Evolutionary conservation across 2,888 invertebrate species (phyloP).

Genomic region (Nemoura dubitans): DNA sequence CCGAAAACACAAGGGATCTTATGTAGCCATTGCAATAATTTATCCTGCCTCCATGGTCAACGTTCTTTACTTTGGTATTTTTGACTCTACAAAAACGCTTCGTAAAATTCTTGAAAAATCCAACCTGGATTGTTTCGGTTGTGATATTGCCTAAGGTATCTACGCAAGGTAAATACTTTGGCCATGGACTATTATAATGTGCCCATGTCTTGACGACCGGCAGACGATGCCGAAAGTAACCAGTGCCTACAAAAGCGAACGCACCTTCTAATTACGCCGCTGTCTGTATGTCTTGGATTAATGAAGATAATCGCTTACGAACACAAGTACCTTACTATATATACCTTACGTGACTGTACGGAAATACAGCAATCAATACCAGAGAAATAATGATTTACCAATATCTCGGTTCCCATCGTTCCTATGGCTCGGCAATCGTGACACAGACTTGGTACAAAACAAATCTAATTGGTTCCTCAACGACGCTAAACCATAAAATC

Average conservation of each 20-base stretch:
- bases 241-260: neutral
- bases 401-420: neutral
- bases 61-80: neutral
- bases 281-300: neutral
- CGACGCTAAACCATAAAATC: neutral
- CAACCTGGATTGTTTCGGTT: neutral
- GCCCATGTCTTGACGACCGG: too few species aligned
- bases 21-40: neutral
- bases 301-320: neutral
- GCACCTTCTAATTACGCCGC: neutral
- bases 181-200: too few species aligned
- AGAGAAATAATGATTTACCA: neutral
- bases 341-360: neutral
- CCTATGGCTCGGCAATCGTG: neutral
- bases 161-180: too few species aligned
- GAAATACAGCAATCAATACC: neutral
- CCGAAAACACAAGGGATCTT: neutral
- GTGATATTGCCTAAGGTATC: neutral
- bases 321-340: neutral
- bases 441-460: neutral
- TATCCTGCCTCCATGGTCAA: neutral
- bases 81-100: neutral
- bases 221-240: neutral
- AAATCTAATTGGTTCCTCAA: slow-evolving; percentile 5
- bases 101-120: neutral